Percentiles rank a stretch among this genome's conserved stretches.
phyloP scores from a whole-genome alignment of 2,888 invertebrate species.

The Apodemia duryi region DNA sequence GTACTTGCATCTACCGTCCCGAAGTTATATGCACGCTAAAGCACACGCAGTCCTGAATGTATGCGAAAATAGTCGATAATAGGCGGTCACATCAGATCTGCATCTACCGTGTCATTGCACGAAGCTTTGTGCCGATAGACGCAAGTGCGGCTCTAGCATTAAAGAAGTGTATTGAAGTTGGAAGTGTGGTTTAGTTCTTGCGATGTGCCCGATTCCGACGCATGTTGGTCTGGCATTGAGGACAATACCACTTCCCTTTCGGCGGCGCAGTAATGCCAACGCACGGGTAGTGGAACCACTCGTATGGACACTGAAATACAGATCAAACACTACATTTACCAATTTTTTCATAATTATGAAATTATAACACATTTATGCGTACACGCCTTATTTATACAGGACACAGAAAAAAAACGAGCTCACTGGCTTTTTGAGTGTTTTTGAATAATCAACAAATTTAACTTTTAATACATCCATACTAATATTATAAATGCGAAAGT shows the following conservation, averaged over 20 bases:
- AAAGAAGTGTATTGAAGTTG: not conserved
- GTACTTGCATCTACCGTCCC: no score
- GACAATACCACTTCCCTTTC: slow-evolving; percentile 99
- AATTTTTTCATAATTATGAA: not conserved
- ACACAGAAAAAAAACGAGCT: not conserved
- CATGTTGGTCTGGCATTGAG: slow-evolving; percentile 94
- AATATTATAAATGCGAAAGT: no score
- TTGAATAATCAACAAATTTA: not conserved
- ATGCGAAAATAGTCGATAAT: no score
- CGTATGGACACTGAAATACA: slow-evolving; percentile 92
- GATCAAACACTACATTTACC: slow-evolving; percentile 23
- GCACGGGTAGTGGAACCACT: slow-evolving; percentile 99
- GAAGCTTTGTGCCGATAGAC: no score
- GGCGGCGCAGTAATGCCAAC: slow-evolving; percentile 97
- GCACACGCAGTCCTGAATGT: no score
- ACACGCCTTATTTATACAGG: no score
- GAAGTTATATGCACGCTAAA: no score
- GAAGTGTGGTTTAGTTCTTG: slow-evolving; percentile 81
- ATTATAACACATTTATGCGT: no score
- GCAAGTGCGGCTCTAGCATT: no score
- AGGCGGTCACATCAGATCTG: no score
- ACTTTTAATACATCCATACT: no score
- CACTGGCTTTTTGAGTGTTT: not conserved
- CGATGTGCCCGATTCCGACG: slow-evolving; percentile 87
- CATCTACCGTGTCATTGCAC: no score